Conservation (phyloP, 2,888 invertebrate genomes). For the Megaustenia siamemsis region DNA sequence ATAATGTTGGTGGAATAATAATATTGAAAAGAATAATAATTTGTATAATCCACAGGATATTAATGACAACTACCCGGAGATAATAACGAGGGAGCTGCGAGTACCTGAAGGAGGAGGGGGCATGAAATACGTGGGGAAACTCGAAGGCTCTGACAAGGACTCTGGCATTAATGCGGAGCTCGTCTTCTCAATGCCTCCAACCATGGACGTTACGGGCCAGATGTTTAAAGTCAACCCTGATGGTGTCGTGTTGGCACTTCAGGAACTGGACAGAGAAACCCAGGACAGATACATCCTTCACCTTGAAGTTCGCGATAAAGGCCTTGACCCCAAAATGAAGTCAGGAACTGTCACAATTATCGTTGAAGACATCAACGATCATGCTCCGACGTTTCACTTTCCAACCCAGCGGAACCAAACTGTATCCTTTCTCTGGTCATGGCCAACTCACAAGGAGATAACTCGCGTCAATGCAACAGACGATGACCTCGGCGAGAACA, state of each 20-base stretch:
- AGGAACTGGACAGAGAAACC: conserved; percentile 90
- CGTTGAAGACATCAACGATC: conserved; percentile 97
- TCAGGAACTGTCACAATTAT: conserved; percentile 95
- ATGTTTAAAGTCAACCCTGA: conserved; percentile 90
- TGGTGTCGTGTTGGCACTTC: conserved; percentile 91
- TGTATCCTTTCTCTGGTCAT: conserved; percentile 65
- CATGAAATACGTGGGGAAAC: conserved; percentile 91
- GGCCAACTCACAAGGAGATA: conserved; percentile 66
- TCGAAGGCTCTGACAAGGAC: conserved; percentile 95
- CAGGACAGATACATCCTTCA: conserved; percentile 91
- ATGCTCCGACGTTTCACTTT: conserved; percentile 85
- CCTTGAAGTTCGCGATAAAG: conserved; percentile 90
- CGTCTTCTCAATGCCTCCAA: conserved; percentile 84
- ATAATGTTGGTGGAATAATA: too few relatives aligned
- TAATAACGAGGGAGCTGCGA: conserved; percentile 83
- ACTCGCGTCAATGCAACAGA: conserved; percentile 90
- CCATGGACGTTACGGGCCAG: conserved; percentile 82
- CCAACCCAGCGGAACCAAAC: conserved; percentile 72
- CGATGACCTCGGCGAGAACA: conserved; percentile 94
- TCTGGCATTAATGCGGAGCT: conserved; percentile 93
- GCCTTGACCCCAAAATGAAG: conserved; percentile 84
- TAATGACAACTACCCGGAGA: conserved; percentile 75
- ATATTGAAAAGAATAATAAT: too few relatives aligned
- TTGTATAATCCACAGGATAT: conserved; percentile 64
- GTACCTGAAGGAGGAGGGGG: conserved; percentile 90